A percentile compares a stretch with the other conserved stretches of the same genome.
These are phyloP conservation scores for Idaea biselata DNA, from an alignment of 2,888 invertebrate genomes.

Conservation along the genomic window DNA sequence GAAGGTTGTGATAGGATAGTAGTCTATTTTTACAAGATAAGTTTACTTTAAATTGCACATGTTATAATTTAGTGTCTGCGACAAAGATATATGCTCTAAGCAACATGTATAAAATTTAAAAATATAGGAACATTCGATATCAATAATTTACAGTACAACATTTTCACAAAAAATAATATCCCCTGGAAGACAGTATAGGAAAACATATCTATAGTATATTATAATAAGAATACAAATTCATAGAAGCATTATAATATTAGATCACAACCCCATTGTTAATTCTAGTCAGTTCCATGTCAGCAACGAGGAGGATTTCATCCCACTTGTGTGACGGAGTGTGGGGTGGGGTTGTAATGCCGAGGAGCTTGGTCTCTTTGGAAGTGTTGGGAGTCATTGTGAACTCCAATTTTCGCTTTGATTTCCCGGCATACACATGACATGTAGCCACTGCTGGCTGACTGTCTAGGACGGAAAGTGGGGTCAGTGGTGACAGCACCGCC, in stretches of 20 bases:
- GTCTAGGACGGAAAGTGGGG: slow-evolving; percentile 57
- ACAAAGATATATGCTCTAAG: slow-evolving; percentile 54
- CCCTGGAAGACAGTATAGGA: slow-evolving; percentile 65
- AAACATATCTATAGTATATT: slow-evolving; percentile 28
- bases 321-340: slow-evolving; percentile 76
- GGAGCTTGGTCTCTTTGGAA: slow-evolving; percentile 56
- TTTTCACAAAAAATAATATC: slow-evolving; percentile 34
- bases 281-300: slow-evolving; percentile 80
- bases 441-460: slow-evolving; percentile 48
- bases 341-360: slow-evolving; percentile 65
- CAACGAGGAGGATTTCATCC: slow-evolving; percentile 80
- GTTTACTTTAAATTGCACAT: slow-evolving; percentile 37
- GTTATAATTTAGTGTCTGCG: slow-evolving; percentile 38
- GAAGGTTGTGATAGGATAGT: slow-evolving; percentile 4
- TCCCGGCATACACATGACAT: slow-evolving; percentile 60
- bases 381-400: slow-evolving; percentile 61
- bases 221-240: slow-evolving; percentile 47
- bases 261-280: slow-evolving; percentile 75
- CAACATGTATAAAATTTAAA: slow-evolving; percentile 63
- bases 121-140: slow-evolving; percentile 57
- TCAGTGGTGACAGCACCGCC: slow-evolving; percentile 62
- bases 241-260: slow-evolving; percentile 36
- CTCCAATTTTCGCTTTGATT: slow-evolving; percentile 73
- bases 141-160: slow-evolving; percentile 35
- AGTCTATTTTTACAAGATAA: slow-evolving; percentile 4